A percentile compares a stretch with the other conserved stretches of the same genome.
Evolutionary conservation across 2,113 vertebrate genomes (phyloP).

Genomic region (Petaurus breviceps): DNA sequence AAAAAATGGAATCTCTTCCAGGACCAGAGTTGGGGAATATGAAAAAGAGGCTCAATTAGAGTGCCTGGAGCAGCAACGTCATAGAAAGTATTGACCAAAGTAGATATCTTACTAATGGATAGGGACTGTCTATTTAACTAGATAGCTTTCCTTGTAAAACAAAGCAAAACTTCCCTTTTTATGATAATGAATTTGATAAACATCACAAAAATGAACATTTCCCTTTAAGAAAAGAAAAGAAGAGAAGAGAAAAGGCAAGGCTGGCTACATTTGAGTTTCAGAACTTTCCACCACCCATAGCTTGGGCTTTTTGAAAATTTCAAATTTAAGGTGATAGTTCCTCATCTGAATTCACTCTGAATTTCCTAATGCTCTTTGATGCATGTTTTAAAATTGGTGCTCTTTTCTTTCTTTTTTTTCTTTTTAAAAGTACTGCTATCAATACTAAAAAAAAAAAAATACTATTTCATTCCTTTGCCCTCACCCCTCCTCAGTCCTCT

Average conservation of each 20-base stretch:
- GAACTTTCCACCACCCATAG: neutral
- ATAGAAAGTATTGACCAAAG: neutral
- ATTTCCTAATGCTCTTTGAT: neutral
- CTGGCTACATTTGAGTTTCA: neutral
- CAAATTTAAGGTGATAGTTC: neutral
- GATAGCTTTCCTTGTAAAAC: neutral
- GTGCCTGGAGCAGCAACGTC: neutral
- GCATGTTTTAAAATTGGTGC: neutral
- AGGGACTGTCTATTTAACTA: neutral
- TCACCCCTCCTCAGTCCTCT: neutral
- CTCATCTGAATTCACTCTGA: neutral
- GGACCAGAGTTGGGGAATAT: neutral
- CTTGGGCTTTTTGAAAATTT: neutral
- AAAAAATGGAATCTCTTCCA: neutral
- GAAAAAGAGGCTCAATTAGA: neutral
- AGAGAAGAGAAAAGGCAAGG: neutral
- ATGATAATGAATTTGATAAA: neutral
- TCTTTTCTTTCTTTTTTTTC: too few relatives aligned
- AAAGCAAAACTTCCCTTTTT: neutral
- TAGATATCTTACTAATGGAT: neutral
- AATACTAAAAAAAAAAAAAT: too few relatives aligned
- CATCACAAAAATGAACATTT: neutral
- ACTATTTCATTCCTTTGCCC: neutral
- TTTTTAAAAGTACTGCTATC: too few relatives aligned
- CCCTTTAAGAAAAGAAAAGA: neutral